Base-by-base conservation (phyloP, 2,888 invertebrate species). In the Cosmia trapezina region DNA sequence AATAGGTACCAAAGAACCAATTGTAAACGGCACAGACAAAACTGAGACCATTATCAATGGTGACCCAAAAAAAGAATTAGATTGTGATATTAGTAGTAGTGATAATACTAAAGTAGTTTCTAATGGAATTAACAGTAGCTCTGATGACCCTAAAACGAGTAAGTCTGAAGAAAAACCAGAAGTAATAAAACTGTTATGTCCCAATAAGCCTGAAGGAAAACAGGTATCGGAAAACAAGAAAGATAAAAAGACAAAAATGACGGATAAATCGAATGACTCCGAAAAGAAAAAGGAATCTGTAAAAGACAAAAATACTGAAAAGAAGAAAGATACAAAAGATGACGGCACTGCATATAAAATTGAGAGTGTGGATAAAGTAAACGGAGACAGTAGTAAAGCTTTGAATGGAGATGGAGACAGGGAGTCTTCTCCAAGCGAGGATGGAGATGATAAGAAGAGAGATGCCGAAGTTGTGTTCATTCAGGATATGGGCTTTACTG, bases 401-500 rank as follows among this genome's bases (percentile, higher is more conserved):
- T 88, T 94, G 17, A 96, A 96, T 85, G 96, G 96, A 45, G 94
- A 94, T 54, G 94, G 94, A 82, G 94, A 95, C 54, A 92, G 95
- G 65, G 96, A 96, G 83, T 94, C 94, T 2, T 92, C 95, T 61
- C 95, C 94, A 0, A 96, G 95, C 86, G 96, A 96, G 82, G 96
- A 96, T 80, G 95, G 92, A 7, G 97, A 97, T 79, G 97, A 97
- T 53, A 96, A 96, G 82, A 97, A 97, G 86, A 96, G 96, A 78
- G 97, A 98, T 84, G 97, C 98, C 75, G 98, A 98, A 94, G 98
- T 98, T 69, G 98, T 98, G 78, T 98, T 98, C 86, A 97, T 99
- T 88, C 99, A 99, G 91, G 99, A 99, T 90, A 97, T 98, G 96
- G 98, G 99, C 64, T 98, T 99, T 91, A 98, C 98, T 69, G 98